Base-by-base conservation (phyloP, 2,888 invertebrate species). In the Notodonta ziczac region DNA sequence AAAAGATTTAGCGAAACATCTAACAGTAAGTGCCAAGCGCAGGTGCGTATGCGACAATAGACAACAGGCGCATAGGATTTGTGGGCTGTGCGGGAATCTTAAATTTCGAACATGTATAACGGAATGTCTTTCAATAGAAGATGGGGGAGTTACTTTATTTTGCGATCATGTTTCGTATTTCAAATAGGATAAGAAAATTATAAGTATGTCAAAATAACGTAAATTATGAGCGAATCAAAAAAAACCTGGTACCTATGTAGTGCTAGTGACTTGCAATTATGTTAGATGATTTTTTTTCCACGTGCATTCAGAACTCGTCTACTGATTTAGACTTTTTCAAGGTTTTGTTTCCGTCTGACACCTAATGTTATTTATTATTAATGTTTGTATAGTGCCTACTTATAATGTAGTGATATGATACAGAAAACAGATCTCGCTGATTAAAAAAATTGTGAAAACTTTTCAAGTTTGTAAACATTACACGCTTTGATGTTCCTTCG, bases 11-110 rank as follows among this genome's bases (percentile, higher is more conserved):
- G 77, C 81, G 81, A 84, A 85, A 84, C 70, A 68, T 75, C 70
- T 77, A 70, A 77, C 76, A 72, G 78, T 81, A 78, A 77, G 74
- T 77, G 80, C 81, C 74, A 57, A 60, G 76, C 82, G 89, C 91
- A 91, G 90, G 90, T 91, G 92, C 78, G 77, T 71, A 76, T 65
- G 66, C 64, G 65, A 74, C 77, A 70, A 74, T 74, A 65, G 74
- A 61, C 57, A 50, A 52, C 56, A 67, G 65, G 66, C 66, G 69
- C 58, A 69, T 67, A 58, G 72, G 82, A 85, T 88, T 88, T 89
- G 84, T 81, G 64, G 2, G 52, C 10, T 54, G 54, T 14, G 14
- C 68, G 77, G 82, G 78, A 80, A 81, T 79, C 75, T 70, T 66
- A 65, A 58, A 58, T 70, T 65, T 69, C 63, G 57, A 62, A 58